Percentiles rank a stretch among this genome's conserved stretches.
Evolutionary conservation across 2,797 vertebrate genomes (phyloP).

Genomic region (Alfaro cultratus): DNA sequence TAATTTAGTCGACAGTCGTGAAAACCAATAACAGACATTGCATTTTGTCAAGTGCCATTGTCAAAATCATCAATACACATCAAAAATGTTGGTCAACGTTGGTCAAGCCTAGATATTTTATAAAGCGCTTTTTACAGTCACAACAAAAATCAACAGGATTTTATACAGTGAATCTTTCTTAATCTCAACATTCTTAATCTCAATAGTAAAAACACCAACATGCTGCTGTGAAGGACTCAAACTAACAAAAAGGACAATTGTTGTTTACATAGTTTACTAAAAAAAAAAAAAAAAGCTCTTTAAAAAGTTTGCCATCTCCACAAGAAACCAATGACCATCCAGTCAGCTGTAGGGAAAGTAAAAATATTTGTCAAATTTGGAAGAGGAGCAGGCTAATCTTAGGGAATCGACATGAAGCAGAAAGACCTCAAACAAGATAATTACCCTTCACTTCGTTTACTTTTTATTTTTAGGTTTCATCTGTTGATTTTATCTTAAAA

Average conservation of each 20-base stretch:
- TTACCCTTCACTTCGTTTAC: neutral
- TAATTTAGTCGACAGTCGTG: too few relatives aligned
- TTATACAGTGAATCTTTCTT: neutral
- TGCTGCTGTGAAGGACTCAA: neutral
- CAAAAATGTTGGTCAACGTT: too few relatives aligned
- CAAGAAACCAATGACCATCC: neutral
- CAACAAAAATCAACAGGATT: too few relatives aligned
- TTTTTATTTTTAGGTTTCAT: neutral
- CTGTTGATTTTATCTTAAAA: neutral
- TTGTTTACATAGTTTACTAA: neutral
- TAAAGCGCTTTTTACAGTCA: too few relatives aligned
- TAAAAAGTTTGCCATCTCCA: neutral
- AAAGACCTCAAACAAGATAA: neutral
- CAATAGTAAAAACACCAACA: neutral
- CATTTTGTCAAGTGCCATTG: too few relatives aligned
- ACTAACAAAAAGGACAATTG: neutral
- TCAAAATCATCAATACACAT: too few relatives aligned
- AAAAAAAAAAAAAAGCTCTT: neutral
- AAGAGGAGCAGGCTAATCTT: neutral
- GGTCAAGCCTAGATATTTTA: neutral
- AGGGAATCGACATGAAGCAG: neutral
- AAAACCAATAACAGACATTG: too few relatives aligned
- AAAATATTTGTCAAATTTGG: slow-evolving; percentile 1
- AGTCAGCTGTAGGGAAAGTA: slow-evolving; percentile 13
- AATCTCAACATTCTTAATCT: neutral